These are phyloP conservation scores for Prunella strophiata DNA, from an alignment of 2,797 vertebrate species.

Conservation along the genomic window DNA sequence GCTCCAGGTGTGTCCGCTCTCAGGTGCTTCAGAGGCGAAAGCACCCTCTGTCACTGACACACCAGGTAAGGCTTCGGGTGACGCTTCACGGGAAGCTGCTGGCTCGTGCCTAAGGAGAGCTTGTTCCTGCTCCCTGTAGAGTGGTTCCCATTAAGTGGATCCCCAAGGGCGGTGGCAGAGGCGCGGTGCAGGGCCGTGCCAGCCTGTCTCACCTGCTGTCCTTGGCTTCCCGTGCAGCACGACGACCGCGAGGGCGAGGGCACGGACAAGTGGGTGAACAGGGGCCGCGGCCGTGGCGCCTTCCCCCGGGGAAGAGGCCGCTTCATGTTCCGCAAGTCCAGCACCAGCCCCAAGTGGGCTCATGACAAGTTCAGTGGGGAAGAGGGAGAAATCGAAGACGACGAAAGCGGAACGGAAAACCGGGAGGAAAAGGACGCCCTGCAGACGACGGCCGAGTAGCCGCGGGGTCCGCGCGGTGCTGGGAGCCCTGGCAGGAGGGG, in stretches of 20 bases:
- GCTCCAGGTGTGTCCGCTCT: neutral
- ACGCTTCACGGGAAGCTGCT: neutral
- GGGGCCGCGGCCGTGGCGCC: constrained; percentile 84
- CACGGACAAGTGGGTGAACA: constrained; percentile 83
- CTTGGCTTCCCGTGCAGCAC: constrained; percentile 77
- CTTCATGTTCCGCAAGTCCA: constrained; percentile 92
- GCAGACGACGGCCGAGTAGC: constrained; percentile 78
- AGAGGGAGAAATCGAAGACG: constrained; percentile 83
- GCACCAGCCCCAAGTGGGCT: constrained; percentile 89
- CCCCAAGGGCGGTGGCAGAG: neutral
- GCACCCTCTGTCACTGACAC: neutral
- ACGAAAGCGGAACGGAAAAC: constrained; percentile 84
- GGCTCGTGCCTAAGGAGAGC: neutral
- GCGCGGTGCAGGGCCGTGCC: neutral
- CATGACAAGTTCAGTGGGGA: constrained; percentile 91
- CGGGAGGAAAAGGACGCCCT: constrained; percentile 80
- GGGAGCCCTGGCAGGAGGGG: constrained; percentile 41
- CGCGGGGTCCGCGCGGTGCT: neutral
- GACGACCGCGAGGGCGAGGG: constrained; percentile 88
- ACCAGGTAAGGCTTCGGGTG: neutral
- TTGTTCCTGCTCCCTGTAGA: neutral
- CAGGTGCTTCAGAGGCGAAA: neutral
- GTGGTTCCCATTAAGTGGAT: neutral
- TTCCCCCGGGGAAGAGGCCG: constrained; percentile 85
- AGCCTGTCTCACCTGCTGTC: neutral